These are phyloP conservation scores for Neodiprion virginianus DNA, from an alignment of 1,140 invertebrate genomes.

Conservation along the genomic window DNA sequence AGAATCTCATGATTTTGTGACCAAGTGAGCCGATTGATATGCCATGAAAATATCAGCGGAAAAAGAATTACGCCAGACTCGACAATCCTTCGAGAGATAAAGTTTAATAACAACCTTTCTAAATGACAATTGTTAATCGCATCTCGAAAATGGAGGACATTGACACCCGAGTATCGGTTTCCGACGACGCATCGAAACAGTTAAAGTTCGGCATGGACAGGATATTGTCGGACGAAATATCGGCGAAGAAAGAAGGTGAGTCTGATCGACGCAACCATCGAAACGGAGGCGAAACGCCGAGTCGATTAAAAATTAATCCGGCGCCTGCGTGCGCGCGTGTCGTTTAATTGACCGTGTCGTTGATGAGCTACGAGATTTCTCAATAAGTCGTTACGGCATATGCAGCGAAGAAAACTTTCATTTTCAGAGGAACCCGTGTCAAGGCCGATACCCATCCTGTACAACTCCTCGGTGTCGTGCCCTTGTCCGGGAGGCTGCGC, in stretches of 20 bases:
- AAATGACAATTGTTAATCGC: neutral
- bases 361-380: no score
- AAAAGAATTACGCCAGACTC: no score
- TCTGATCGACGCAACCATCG: neutral
- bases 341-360: no score
- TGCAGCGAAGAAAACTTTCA: neutral
- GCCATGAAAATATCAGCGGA: no score
- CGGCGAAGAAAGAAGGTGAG: conserved; percentile 40
- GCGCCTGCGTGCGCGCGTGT: no score
- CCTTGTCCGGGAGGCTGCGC: conserved; percentile 38
- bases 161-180: conserved; percentile 14
- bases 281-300: no score
- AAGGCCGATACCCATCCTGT: conserved; percentile 30
- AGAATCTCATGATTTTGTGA: no score
- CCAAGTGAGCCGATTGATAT: no score
- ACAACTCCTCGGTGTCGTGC: conserved; percentile 27
- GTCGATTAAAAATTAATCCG: no score
- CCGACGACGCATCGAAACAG: conserved; percentile 32
- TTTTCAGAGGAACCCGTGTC: conserved; percentile 12
- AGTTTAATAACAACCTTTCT: neutral
- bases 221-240: conserved; percentile 58
- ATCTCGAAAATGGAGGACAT: conserved; percentile 5
- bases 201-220: conserved; percentile 63
- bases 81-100: no score
- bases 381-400: no score